A percentile compares a stretch with the other conserved stretches of the same genome.
phyloP scores from a whole-genome alignment of 2,888 invertebrate genomes.

The Theodoxus fluviatilis region DNA sequence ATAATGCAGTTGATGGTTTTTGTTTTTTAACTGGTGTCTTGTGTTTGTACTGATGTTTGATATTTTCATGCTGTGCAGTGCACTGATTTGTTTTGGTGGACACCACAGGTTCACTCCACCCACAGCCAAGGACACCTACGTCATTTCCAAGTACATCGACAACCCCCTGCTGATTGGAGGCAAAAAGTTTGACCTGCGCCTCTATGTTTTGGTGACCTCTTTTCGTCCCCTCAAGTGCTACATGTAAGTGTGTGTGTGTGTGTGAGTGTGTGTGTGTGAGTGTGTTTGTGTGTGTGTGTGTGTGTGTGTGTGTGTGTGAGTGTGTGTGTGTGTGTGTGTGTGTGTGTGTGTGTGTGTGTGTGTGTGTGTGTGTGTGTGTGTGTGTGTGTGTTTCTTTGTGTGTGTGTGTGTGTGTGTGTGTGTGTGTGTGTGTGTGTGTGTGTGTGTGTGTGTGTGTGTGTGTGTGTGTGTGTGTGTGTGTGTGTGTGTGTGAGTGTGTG shows the following conservation, averaged over 20 bases:
- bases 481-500: background rate
- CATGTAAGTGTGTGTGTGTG: conserved; percentile 36
- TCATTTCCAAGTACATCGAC: conserved; percentile 95
- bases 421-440: background rate
- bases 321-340: conserved; percentile 16
- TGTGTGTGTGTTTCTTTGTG: background rate
- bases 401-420: background rate
- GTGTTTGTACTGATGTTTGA: background rate
- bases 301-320: background rate
- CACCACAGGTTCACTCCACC: conserved; percentile 63
- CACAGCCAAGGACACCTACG: conserved; percentile 72
- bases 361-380: background rate
- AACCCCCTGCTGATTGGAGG: conserved; percentile 94
- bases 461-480: background rate
- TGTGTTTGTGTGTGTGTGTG: background rate
- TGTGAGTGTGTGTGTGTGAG: background rate
- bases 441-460: background rate
- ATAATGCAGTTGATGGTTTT: too few species aligned
- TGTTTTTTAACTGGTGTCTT: background rate
- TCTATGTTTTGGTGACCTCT: conserved; percentile 91
- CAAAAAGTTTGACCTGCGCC: conserved; percentile 91
- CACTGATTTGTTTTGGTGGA: conserved; percentile 30
- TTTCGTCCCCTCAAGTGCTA: conserved; percentile 93
- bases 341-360: conserved; percentile 14
- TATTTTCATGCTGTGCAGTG: background rate